These are phyloP conservation scores for Antennarius striatus DNA, from an alignment of 2,113 vertebrate species.

Conservation along the genomic window DNA sequence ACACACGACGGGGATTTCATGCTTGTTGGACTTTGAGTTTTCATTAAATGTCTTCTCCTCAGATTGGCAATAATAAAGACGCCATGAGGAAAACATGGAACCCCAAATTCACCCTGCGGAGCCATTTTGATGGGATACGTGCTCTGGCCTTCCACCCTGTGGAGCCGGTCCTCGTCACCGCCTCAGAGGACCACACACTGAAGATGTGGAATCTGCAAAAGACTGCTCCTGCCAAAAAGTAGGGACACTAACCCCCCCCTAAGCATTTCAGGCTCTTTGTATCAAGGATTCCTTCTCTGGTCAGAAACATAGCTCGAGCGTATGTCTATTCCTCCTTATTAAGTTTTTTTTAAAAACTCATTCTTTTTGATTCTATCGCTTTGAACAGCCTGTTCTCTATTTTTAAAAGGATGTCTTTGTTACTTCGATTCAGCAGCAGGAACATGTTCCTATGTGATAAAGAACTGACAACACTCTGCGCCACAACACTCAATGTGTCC, in stretches of 20 bases:
- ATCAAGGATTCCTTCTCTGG: background rate
- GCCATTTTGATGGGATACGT: conserved; percentile 96
- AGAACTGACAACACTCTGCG: conserved; percentile 15
- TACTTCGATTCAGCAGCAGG: conserved; percentile 10
- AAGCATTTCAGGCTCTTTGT: background rate
- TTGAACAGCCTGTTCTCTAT: too few relatives aligned
- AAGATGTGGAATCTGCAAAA: conserved; percentile 99
- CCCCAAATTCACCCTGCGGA: conserved; percentile 96
- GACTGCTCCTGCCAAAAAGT: conserved; percentile 97
- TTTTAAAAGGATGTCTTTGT: too few relatives aligned
- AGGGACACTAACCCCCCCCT: conserved; percentile 34
- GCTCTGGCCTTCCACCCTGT: conserved; percentile 92
- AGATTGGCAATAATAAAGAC: conserved; percentile 98
- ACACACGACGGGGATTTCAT: too few relatives aligned
- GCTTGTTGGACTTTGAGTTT: too few relatives aligned
- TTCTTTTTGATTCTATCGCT: too few relatives aligned
- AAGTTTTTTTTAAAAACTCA: too few relatives aligned
- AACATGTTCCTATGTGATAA: conserved; percentile 30
- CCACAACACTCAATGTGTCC: conserved; percentile 9
- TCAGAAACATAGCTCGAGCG: too few relatives aligned
- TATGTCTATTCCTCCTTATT: too few relatives aligned
- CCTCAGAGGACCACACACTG: conserved; percentile 97
- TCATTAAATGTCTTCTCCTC: conserved; percentile 12
- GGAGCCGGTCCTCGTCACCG: conserved; percentile 96
- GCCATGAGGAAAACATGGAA: conserved; percentile 98